Evolutionary conservation across 2,797 vertebrate genomes (phyloP).

Genomic region (Cuniculus paca): DNA sequence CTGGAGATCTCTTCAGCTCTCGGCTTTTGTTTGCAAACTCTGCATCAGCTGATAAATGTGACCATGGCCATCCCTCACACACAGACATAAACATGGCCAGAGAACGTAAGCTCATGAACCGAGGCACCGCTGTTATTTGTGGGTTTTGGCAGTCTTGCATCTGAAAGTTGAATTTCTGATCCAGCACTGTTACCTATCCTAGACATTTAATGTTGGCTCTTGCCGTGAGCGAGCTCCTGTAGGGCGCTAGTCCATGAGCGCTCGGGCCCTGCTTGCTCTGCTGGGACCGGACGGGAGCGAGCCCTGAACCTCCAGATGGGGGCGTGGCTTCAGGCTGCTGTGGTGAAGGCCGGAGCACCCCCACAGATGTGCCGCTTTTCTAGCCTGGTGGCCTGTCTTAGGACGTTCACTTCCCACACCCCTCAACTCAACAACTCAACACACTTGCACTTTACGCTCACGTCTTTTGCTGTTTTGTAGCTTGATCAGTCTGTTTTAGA

Average conservation of each 20-base stretch:
- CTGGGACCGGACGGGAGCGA: not conserved
- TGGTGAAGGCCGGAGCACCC: not conserved
- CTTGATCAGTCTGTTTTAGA: slow-evolving; percentile 96
- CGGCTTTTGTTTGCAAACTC: not conserved
- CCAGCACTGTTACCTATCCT: not conserved
- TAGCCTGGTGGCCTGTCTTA: not conserved
- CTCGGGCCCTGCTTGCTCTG: not conserved
- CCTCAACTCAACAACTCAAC: not conserved
- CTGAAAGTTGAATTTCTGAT: not conserved
- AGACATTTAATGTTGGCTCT: not conserved
- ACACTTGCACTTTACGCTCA: not conserved
- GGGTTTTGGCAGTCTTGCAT: not conserved
- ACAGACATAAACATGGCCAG: not conserved
- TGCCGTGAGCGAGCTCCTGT: not conserved
- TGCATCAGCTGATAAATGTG: not conserved
- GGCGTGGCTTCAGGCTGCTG: fast-evolving
- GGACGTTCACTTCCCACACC: not conserved
- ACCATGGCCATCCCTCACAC: no score
- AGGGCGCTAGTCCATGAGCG: not conserved
- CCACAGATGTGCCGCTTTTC: not conserved
- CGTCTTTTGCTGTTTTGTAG: slow-evolving; percentile 84
- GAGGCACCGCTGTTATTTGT: not conserved
- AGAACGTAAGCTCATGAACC: not conserved
- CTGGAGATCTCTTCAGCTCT: not conserved
- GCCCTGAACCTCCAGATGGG: not conserved